phyloP scores from a whole-genome alignment of 2,888 invertebrate species.

The Torymus texanus region DNA sequence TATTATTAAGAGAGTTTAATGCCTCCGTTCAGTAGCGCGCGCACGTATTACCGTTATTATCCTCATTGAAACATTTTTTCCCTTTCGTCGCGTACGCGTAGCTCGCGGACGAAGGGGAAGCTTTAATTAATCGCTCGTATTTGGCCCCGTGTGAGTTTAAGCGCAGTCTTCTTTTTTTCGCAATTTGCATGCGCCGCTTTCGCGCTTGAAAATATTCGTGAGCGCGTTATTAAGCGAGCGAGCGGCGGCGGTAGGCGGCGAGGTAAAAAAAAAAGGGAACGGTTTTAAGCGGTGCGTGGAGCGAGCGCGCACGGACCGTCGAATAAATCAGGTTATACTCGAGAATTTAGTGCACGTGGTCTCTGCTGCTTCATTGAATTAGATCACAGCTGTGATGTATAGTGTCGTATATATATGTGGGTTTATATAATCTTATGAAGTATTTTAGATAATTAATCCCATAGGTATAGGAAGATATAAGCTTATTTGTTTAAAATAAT shows the following conservation, averaged over 20 bases:
- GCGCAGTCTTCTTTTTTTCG: conserved; percentile 37
- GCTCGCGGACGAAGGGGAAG: conserved; percentile 11
- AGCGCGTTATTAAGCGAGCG: conserved; percentile 37
- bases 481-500: too few relatives aligned
- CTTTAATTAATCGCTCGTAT: conserved; percentile 55
- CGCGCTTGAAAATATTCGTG: conserved; percentile 42
- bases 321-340: conserved; percentile 47
- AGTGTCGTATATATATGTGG: background rate
- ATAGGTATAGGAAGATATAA: too few relatives aligned
- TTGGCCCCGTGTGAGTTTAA: conserved; percentile 48
- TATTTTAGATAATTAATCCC: too few relatives aligned
- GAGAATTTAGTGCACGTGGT: conserved; percentile 13
- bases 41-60: conserved; percentile 54
- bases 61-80: conserved; percentile 45
- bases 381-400: conserved; percentile 21
- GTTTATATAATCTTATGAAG: background rate
- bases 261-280: background rate
- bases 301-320: background rate
- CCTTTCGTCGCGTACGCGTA: conserved; percentile 46
- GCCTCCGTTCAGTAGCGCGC: conserved; percentile 9
- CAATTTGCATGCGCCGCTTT: conserved; percentile 49
- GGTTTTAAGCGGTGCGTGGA: background rate
- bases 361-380: conserved; percentile 32
- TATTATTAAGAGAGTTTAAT: conserved; percentile 54
- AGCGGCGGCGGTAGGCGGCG: background rate